Percentiles rank a stretch among this genome's conserved stretches.
Conservation (phyloP, 2,888 invertebrate species). For the Drosophila falleni region DNA sequence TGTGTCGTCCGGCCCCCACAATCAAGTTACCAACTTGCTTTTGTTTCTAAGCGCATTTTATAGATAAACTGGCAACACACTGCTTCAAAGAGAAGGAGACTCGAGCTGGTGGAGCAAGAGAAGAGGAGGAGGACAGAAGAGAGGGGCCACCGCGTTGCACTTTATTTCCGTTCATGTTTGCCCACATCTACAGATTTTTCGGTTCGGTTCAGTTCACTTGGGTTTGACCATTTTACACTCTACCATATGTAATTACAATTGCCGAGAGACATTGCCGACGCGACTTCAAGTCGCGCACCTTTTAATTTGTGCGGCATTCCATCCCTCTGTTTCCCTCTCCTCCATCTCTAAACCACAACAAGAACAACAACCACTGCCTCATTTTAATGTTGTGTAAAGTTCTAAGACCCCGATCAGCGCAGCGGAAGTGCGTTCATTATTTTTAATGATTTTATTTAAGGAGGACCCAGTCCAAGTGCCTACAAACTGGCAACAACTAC, state of each 20-base stretch:
- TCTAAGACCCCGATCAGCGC: constrained; percentile 69
- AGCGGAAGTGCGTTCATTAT: constrained; percentile 79
- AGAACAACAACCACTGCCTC: constrained; percentile 34
- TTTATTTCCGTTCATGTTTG: constrained; percentile 70
- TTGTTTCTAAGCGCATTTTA: constrained; percentile 69
- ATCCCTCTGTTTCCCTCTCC: constrained; percentile 6
- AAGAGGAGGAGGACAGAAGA: background rate
- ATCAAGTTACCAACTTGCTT: constrained; percentile 70
- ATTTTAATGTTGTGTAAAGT: constrained; percentile 73
- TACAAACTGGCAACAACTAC: constrained; percentile 25
- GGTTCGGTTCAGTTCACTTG: constrained; percentile 20
- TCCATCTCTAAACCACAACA: constrained; percentile 8
- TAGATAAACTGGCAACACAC: constrained; percentile 42
- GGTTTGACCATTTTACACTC: constrained; percentile 47
- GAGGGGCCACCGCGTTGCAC: constrained; percentile 35
- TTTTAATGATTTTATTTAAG: constrained; percentile 79
- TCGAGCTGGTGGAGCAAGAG: background rate
- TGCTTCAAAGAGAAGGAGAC: background rate
- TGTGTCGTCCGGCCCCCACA: constrained; percentile 80
- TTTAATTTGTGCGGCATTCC: constrained; percentile 77
- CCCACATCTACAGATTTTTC: constrained; percentile 69
- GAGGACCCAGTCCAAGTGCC: constrained; percentile 30
- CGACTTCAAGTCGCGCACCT: constrained; percentile 64
- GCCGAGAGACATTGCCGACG: constrained; percentile 67
- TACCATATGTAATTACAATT: constrained; percentile 76